These are phyloP conservation scores for Hippocampus barbouri DNA, from an alignment of 2,113 vertebrate species.

Conservation along the genomic window DNA sequence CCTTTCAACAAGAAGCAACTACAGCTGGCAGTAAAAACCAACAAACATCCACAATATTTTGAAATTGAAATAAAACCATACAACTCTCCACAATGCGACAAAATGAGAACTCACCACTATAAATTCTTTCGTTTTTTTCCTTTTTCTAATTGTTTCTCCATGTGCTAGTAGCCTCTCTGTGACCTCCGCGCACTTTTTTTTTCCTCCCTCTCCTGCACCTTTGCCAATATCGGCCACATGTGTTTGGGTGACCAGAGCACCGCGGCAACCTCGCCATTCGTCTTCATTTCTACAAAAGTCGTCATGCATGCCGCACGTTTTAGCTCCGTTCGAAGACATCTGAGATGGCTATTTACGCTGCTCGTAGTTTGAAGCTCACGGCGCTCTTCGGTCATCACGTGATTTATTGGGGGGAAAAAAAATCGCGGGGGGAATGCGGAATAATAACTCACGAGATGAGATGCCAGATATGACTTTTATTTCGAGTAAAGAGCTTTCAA, in stretches of 20 bases:
- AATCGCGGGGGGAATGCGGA: neutral
- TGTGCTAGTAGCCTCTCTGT: constrained; percentile 26
- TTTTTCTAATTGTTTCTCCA: constrained; percentile 7
- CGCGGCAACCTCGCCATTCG: constrained; percentile 28
- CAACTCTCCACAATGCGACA: neutral
- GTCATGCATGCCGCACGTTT: constrained; percentile 16
- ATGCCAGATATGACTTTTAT: constrained; percentile 1
- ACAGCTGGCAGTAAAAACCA: no score
- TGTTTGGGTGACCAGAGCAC: constrained; percentile 41
- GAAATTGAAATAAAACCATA: no score
- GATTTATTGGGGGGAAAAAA: constrained; percentile 1
- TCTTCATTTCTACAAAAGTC: constrained; percentile 42
- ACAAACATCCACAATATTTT: no score
- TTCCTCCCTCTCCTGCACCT: constrained; percentile 21
- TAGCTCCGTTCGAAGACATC: neutral
- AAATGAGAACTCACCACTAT: neutral
- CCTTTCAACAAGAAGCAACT: no score
- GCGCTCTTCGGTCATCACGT: neutral
- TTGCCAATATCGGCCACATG: constrained; percentile 38
- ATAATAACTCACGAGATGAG: neutral
- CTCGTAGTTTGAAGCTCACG: neutral
- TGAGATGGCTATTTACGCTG: neutral
- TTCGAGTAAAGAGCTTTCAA: neutral
- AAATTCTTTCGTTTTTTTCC: neutral
- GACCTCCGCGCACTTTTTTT: constrained; percentile 21